Percentiles rank a stretch among this genome's conserved stretches.
phyloP scores from a whole-genome alignment of 2,888 invertebrate genomes.

The Strigamia maritima region DNA sequence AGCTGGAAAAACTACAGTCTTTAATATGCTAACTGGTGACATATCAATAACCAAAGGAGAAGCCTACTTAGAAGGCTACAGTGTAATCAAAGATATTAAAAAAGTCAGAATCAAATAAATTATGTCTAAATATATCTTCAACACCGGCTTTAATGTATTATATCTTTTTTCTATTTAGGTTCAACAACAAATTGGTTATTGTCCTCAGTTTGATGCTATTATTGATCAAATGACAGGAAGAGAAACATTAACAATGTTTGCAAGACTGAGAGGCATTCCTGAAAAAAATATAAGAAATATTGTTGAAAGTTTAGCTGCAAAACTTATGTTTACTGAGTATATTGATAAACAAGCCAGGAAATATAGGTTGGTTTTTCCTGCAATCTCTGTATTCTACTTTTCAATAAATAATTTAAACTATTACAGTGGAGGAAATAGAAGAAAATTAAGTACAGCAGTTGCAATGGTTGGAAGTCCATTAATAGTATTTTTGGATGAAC shows the following conservation, averaged over 20 bases:
- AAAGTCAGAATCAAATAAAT: conserved; percentile 42
- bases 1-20: conserved; percentile 82
- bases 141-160: no score
- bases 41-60: conserved; percentile 67
- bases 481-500: conserved; percentile 66
- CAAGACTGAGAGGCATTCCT: conserved; percentile 62
- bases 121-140: no score
- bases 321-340: conserved; percentile 62
- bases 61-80: conserved; percentile 63
- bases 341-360: conserved; percentile 59
- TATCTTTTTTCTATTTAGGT: conserved; percentile 46
- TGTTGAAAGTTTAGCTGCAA: conserved; percentile 56
- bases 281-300: conserved; percentile 52
- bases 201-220: conserved; percentile 73
- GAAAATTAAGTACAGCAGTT: conserved; percentile 69
- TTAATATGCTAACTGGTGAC: conserved; percentile 84
- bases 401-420: no score
- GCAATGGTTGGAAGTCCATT: conserved; percentile 67
- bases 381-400: background rate
- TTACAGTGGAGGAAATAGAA: conserved; percentile 64
- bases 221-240: conserved; percentile 68
- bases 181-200: conserved; percentile 60
- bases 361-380: conserved; percentile 49
- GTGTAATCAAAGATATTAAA: conserved; percentile 50
- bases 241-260: conserved; percentile 66